Evolutionary conservation across 2,113 vertebrate genomes (phyloP).

Genomic region (Mus spicilegus): DNA sequence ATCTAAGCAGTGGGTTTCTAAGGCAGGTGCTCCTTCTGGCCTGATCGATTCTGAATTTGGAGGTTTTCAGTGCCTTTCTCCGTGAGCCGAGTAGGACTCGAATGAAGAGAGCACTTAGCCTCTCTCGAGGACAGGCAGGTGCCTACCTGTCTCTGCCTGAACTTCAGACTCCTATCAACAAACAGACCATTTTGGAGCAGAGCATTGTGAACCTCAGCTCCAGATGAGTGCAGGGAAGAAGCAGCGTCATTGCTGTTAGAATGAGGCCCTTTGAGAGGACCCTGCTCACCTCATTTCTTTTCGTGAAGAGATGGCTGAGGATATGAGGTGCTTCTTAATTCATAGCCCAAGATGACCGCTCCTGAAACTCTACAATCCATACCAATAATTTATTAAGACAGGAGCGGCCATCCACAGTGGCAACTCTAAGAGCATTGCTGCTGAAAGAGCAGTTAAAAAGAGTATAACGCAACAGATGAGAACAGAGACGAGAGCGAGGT

Average conservation of each 20-base stretch:
- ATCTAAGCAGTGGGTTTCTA: neutral
- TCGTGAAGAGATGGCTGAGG: neutral
- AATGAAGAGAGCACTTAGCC: neutral
- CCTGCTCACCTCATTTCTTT: neutral
- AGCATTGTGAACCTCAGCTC: neutral
- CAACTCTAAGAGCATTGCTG: slow-evolving; percentile 54
- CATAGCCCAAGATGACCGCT: neutral
- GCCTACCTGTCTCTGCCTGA: neutral
- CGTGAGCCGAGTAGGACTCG: fast-evolving
- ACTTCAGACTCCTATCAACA: neutral
- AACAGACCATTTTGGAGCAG: neutral
- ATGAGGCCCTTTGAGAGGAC: neutral
- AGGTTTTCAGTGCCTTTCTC: neutral
- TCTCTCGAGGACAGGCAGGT: neutral
- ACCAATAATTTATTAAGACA: slow-evolving; percentile 69
- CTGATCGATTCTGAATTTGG: neutral
- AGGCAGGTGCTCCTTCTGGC: neutral
- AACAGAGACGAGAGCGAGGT: slow-evolving; percentile 48
- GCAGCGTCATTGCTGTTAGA: fast-evolving
- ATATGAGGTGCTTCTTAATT: slow-evolving; percentile 32
- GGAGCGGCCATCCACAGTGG: slow-evolving; percentile 23
- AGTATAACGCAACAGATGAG: neutral
- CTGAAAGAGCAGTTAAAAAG: neutral
- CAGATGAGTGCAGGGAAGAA: neutral
- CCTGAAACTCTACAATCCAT: slow-evolving; percentile 52